Evolutionary conservation across 1,140 invertebrate species (phyloP).

Genomic region (Drosophila ambigua): DNA sequence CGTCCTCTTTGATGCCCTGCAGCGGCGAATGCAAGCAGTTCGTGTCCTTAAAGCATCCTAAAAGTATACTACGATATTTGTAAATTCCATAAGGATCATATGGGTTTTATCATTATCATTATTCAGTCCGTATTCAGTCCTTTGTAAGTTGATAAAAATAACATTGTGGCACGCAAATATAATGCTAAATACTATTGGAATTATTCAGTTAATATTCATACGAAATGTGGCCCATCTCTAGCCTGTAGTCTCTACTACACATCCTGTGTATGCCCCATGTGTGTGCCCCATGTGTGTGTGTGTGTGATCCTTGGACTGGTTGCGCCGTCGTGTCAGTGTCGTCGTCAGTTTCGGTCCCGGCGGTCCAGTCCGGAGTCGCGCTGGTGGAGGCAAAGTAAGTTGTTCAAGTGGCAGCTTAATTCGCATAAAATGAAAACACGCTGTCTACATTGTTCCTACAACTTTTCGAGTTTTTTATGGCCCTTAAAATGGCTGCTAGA

Average conservation of each 20-base stretch:
- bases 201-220: slow-evolving; percentile 4
- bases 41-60: slow-evolving; percentile 48
- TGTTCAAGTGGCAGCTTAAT: slow-evolving; percentile 83
- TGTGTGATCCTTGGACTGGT: slow-evolving; percentile 52
- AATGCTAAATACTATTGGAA: too few species aligned
- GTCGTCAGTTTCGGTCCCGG: slow-evolving; percentile 45
- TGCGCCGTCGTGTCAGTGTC: slow-evolving; percentile 36
- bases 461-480: slow-evolving; percentile 82
- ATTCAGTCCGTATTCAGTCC: too few species aligned
- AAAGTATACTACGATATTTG: slow-evolving; percentile 55
- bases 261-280: slow-evolving; percentile 16
- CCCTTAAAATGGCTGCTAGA: slow-evolving; percentile 81
- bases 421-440: slow-evolving; percentile 84
- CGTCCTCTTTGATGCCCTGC: slow-evolving; percentile 54
- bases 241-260: slow-evolving; percentile 4
- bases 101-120: background rate
- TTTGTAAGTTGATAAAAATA: too few species aligned
- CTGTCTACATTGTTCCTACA: slow-evolving; percentile 83
- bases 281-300: slow-evolving; percentile 9
- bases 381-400: slow-evolving; percentile 66
- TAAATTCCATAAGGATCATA: background rate
- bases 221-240: slow-evolving; percentile 5
- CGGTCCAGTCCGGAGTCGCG: slow-evolving; percentile 53
- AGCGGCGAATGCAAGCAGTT: slow-evolving; percentile 53
- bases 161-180: too few species aligned